phyloP scores from a whole-genome alignment of 2,888 invertebrate genomes.

The Polyploca ridens region DNA sequence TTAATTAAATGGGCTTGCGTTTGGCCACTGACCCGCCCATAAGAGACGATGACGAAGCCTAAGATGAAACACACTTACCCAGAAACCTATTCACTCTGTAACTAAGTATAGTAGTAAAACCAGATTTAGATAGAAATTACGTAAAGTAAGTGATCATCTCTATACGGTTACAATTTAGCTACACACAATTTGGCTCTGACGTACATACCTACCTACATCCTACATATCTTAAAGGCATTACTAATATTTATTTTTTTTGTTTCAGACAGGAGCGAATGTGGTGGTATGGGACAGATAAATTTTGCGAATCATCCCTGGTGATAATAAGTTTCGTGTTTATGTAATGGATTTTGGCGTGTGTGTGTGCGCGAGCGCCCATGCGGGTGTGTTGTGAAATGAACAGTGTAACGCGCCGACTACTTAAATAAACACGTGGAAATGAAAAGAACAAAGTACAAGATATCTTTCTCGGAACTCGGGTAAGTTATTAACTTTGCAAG shows the following conservation, averaged over 20 bases:
- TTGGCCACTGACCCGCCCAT: too few relatives aligned
- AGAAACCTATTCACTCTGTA: too few relatives aligned
- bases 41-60: too few relatives aligned
- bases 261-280: conserved; percentile 43
- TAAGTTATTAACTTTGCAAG: conserved; percentile 42
- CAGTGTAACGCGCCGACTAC: conserved; percentile 58
- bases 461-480: conserved; percentile 61
- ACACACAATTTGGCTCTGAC: conserved; percentile 21
- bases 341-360: conserved; percentile 42
- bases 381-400: conserved; percentile 63
- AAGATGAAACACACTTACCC: too few relatives aligned
- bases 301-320: conserved; percentile 44
- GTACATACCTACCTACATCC: background rate
- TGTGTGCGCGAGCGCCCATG: conserved; percentile 35
- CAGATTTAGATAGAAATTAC: background rate
- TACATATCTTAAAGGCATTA: too few relatives aligned
- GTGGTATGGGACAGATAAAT: conserved; percentile 45
- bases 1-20: too few relatives aligned
- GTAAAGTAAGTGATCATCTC: background rate
- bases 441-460: conserved; percentile 83
- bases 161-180: background rate
- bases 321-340: conserved; percentile 47
- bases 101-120: too few relatives aligned
- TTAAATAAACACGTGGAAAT: conserved; percentile 70
- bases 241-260: conserved; percentile 43